Conservation (phyloP, 2,797 vertebrate species). For the Caiman crocodilus region DNA sequence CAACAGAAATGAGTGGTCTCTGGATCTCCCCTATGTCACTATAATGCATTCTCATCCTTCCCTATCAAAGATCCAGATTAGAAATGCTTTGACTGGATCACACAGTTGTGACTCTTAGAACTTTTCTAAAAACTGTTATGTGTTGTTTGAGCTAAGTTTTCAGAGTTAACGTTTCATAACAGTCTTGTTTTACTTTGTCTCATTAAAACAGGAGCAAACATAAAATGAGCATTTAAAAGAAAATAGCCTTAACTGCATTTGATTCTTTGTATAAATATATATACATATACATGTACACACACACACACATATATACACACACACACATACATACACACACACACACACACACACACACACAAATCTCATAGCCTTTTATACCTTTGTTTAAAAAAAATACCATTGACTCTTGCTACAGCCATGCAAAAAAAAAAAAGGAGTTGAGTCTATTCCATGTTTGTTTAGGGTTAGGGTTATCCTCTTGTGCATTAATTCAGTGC, state of each 20-base stretch:
- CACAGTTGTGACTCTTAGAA: slow-evolving; percentile 33
- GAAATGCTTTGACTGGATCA: slow-evolving; percentile 9
- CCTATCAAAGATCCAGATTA: slow-evolving; percentile 1
- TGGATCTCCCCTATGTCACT: background rate
- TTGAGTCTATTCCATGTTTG: background rate
- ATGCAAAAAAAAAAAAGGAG: too few relatives aligned
- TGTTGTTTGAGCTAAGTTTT: slow-evolving; percentile 35
- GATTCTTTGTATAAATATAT: background rate
- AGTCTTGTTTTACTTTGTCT: background rate
- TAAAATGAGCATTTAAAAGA: too few relatives aligned
- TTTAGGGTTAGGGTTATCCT: background rate
- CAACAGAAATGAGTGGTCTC: background rate
- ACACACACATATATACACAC: background rate
- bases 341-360: background rate
- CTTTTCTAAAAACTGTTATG: slow-evolving; percentile 46
- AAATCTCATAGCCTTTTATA: background rate
- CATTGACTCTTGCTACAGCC: too few relatives aligned
- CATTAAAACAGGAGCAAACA: background rate
- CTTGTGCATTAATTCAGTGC: too few relatives aligned
- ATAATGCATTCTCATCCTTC: background rate
- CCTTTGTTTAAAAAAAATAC: background rate
- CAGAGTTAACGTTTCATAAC: background rate
- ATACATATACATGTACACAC: background rate
- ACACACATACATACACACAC: background rate
- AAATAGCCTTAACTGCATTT: background rate